These are phyloP conservation scores for Philypnodon macrostomus DNA, from an alignment of 2,797 vertebrate genomes.

Conservation along the genomic window DNA sequence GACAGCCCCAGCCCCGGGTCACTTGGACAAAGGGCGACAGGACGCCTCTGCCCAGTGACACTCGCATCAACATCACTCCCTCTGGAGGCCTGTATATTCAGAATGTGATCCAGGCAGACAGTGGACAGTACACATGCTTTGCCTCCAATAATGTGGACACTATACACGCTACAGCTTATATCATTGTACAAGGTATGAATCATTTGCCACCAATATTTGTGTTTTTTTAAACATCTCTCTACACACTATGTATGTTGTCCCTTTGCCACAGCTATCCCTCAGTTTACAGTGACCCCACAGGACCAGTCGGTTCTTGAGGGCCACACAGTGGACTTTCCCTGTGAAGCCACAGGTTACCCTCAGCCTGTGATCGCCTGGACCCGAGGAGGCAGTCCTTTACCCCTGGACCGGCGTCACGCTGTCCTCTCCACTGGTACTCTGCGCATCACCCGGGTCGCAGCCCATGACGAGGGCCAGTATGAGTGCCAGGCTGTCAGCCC, in stretches of 20 bases:
- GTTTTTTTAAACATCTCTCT: background rate
- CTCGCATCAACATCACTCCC: slow-evolving; percentile 88
- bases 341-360: slow-evolving; percentile 90
- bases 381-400: slow-evolving; percentile 88
- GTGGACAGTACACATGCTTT: slow-evolving; percentile 92
- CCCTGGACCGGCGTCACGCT: slow-evolving; percentile 88
- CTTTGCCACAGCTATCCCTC: slow-evolving; percentile 81
- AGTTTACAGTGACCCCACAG: slow-evolving; percentile 89
- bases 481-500: slow-evolving; percentile 96
- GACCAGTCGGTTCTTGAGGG: slow-evolving; percentile 90
- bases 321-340: slow-evolving; percentile 92
- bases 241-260: too few relatives aligned
- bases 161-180: slow-evolving; percentile 88
- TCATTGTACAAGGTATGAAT: slow-evolving; percentile 91
- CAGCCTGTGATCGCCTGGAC: slow-evolving; percentile 96
- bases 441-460: slow-evolving; percentile 87
- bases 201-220: too few relatives aligned
- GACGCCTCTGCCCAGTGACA: slow-evolving; percentile 84
- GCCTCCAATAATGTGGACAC: slow-evolving; percentile 91
- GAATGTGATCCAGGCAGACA: slow-evolving; percentile 86
- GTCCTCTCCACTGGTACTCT: slow-evolving; percentile 87
- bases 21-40: slow-evolving; percentile 92
- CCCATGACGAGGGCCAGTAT: slow-evolving; percentile 94
- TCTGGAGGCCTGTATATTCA: slow-evolving; percentile 95
- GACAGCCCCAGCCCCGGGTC: slow-evolving; percentile 89